phyloP scores from a whole-genome alignment of 1,140 invertebrate species.

The Meloidogyne exigua region DNA sequence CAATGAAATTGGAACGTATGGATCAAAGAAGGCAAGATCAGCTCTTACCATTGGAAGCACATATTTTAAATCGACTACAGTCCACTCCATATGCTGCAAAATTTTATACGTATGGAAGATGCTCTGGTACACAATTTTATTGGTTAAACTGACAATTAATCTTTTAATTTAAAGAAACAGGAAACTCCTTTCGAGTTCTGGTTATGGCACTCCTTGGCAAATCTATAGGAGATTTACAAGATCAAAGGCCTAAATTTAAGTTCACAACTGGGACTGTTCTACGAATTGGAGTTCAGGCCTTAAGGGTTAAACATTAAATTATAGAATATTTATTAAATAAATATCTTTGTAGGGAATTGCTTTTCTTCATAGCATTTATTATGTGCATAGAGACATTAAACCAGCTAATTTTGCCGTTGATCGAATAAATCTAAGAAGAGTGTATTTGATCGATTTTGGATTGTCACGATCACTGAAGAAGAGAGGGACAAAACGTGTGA shows the following conservation, averaged over 20 bases:
- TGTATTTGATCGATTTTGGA: neutral
- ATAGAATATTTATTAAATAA: neutral
- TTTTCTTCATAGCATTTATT: constrained; percentile 2
- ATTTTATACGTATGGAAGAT: neutral
- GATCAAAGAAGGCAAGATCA: neutral
- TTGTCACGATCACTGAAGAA: constrained; percentile 1
- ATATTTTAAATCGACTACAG: neutral
- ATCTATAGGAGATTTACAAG: neutral
- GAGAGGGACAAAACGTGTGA: neutral
- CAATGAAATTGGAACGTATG: neutral
- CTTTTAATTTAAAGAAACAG: neutral
- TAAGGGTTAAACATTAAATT: neutral
- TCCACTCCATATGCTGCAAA: neutral
- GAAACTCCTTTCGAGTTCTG: neutral
- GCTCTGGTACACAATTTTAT: no score
- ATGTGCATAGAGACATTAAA: neutral
- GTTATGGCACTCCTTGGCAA: neutral
- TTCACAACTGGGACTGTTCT: neutral
- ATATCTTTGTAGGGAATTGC: neutral
- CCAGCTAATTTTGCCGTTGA: neutral
- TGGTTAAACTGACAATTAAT: no score
- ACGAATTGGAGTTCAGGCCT: neutral
- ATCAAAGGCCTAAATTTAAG: constrained; percentile 4
- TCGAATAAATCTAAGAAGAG: neutral
- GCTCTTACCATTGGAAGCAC: neutral